Base-by-base conservation (phyloP, 2,888 invertebrate genomes). In the Cephalotes varians region DNA sequence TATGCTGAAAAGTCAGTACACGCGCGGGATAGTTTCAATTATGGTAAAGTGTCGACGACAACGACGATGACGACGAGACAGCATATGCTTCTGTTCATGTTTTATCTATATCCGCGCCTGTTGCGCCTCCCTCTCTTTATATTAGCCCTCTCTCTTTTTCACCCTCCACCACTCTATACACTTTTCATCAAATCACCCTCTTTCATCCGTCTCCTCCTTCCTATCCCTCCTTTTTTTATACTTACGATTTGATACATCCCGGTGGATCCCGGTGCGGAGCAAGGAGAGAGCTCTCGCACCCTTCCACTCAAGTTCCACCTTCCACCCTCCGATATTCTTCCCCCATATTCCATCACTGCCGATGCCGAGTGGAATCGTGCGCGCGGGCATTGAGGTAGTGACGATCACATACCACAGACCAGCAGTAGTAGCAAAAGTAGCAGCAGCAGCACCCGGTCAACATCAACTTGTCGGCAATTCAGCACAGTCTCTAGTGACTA, bases 391-490 rank as follows among this genome's bases (percentile, higher is more conserved):
- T 72, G 77, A 81, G 84, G 83, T 88, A 87, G 87, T 82, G 74
- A 71, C 56, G 25, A 79, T 37, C 21, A 31, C 40, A 64, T 49
- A 65, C 34, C 31, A 40, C 51, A 49, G 56, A 12, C 21, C 81
- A 81, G 74, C 62, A 10, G 37, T 1, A 37, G 37, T 10, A 37
- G 25, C 7, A 31, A 7, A 37, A 60, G 79, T 28, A 21, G 47
- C 44, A 81, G 62, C 60, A 34, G 40, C 56, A 72, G 25, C 40
- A 40, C 28, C 18, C 31, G 40, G 51, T 77, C 69, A 77, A 84
- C 86, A 88, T 64, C 86, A 87, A 86, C 88, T 88, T 88, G 86
- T 87, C 85, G 84, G 80, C 71, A 82, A 69, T 18, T 62, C 47
- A 34, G 51, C 56, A 31, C 31, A 69, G 31, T 54, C 73, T 31